Evolutionary conservation across 1,140 invertebrate genomes (phyloP).

Genomic region (Muscidifurax raptorellus): DNA sequence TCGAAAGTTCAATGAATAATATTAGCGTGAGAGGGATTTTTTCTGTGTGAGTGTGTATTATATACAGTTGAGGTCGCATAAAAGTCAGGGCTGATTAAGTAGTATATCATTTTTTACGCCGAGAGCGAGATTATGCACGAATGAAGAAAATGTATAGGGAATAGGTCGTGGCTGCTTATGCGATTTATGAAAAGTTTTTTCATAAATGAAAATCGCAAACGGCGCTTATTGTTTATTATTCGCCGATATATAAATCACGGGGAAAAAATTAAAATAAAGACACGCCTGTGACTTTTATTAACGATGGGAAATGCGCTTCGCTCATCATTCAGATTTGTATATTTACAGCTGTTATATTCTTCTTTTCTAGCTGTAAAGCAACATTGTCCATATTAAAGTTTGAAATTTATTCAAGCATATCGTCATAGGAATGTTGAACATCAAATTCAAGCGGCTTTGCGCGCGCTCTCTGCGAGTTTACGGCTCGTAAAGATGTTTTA

Average conservation of each 20-base stretch:
- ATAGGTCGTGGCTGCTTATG: not conserved
- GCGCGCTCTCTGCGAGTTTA: not conserved
- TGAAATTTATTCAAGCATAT: not conserved
- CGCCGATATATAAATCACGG: too few relatives aligned
- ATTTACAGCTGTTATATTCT: not conserved
- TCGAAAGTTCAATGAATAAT: slow-evolving; percentile 42
- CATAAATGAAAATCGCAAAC: too few relatives aligned
- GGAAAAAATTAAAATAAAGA: too few relatives aligned
- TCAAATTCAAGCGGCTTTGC: slow-evolving; percentile 16
- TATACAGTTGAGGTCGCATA: too few relatives aligned
- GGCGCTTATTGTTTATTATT: too few relatives aligned
- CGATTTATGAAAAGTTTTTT: too few relatives aligned
- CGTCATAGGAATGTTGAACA: slow-evolving; percentile 26
- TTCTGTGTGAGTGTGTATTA: too few relatives aligned
- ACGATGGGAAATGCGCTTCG: not conserved
- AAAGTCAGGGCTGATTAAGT: slow-evolving; percentile 37
- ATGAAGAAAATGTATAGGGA: not conserved
- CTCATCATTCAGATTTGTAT: not conserved
- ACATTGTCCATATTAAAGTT: slow-evolving; percentile 13
- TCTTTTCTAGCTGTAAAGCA: slow-evolving; percentile 1
- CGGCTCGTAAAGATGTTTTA: slow-evolving; percentile 38
- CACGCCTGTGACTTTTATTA: not conserved
- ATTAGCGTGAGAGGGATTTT: not conserved
- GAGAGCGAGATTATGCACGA: not conserved
- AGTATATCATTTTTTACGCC: slow-evolving; percentile 28